Conservation (phyloP, 2,888 invertebrate species). For the Andrena bucephala region DNA sequence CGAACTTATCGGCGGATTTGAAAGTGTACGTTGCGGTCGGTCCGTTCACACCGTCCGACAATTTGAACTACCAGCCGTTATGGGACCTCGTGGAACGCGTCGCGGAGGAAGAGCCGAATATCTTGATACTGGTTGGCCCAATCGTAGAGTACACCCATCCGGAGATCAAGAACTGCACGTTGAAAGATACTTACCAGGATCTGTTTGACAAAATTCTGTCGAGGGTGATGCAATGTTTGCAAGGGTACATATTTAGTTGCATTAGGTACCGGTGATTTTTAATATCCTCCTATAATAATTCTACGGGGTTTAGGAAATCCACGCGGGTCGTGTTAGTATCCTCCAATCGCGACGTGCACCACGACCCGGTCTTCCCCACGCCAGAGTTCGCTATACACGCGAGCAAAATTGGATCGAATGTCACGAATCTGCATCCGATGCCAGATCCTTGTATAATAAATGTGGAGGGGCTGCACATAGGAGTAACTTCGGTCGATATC, state of each 20-base stretch:
- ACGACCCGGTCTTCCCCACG: conserved; percentile 93
- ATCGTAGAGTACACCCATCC: conserved; percentile 91
- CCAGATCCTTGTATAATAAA: conserved; percentile 94
- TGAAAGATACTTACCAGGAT: conserved; percentile 90
- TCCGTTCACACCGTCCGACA: conserved; percentile 93
- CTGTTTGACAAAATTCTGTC: conserved; percentile 91
- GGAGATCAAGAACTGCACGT: conserved; percentile 87
- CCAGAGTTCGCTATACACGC: conserved; percentile 89
- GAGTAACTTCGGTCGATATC: conserved; percentile 93
- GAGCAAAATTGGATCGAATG: conserved; percentile 78
- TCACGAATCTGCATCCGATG: conserved; percentile 89
- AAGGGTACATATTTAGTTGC: conserved; percentile 85
- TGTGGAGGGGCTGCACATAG: conserved; percentile 91
- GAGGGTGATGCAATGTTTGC: conserved; percentile 88
- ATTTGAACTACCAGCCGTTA: conserved; percentile 92
- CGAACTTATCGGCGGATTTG: conserved; percentile 80
- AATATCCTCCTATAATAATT: neutral
- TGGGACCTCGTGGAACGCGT: conserved; percentile 91
- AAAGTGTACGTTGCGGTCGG: conserved; percentile 92
- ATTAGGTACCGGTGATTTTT: neutral
- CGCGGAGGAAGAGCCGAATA: conserved; percentile 90
- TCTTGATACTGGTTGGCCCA: conserved; percentile 94
- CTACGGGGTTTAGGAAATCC: conserved; percentile 85
- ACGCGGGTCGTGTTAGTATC: conserved; percentile 92
- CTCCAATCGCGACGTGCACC: conserved; percentile 92